Conservation (phyloP, 2,113 vertebrate genomes). For the Heterocephalus glaber region DNA sequence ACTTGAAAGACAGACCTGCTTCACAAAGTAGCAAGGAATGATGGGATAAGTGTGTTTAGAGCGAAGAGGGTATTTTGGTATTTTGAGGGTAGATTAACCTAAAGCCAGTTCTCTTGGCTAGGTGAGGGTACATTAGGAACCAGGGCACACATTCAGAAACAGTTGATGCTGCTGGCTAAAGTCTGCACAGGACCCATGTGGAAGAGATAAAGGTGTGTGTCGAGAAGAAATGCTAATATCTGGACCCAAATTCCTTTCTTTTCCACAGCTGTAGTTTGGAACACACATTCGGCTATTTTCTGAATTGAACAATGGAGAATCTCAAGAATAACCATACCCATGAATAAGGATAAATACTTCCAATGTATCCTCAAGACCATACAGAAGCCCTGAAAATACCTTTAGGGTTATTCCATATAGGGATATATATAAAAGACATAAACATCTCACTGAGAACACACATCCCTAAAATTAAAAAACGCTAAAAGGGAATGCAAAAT, state of each 20-base stretch:
- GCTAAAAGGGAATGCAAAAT: not conserved
- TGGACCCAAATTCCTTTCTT: not conserved
- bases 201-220: not conserved
- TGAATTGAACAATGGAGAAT: not conserved
- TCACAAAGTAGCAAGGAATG: not conserved
- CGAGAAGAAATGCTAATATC: not conserved
- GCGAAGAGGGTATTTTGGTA: not conserved
- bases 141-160: not conserved
- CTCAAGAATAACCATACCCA: not conserved
- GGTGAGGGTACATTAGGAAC: not conserved
- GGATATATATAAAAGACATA: not conserved
- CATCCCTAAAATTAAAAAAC: not conserved
- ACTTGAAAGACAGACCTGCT: not conserved
- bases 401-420: not conserved
- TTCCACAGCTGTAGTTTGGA: not conserved
- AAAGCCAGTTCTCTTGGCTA: not conserved
- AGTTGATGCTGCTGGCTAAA: not conserved
- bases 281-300: not conserved
- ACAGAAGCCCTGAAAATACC: not conserved
- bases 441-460: not conserved
- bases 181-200: not conserved
- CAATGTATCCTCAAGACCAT: not conserved
- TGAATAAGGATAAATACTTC: not conserved
- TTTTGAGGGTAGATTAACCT: not conserved
- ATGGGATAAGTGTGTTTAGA: not conserved